Base-by-base conservation (phyloP, 2,888 invertebrate species). In the Choreutis nemorana region DNA sequence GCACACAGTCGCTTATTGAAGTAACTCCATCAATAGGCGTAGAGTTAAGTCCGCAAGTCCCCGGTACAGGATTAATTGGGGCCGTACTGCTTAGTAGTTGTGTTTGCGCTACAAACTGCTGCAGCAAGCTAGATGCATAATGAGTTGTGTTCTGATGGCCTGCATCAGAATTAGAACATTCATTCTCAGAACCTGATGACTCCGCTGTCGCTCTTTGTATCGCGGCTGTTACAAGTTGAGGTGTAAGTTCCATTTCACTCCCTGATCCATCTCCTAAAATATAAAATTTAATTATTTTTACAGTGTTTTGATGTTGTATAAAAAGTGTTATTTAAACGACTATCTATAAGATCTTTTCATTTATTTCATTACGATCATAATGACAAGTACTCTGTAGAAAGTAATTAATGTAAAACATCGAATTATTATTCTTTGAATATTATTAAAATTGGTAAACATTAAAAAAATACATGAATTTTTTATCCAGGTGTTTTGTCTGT, bases 61-160 rank as follows among this genome's bases (percentile, higher is more conserved):
- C 32, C 33, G 45, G 50, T n/a, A 70, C 64, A 18, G 68, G 47
- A 21, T 65, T 55, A 21, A 73, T 40, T n/a, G 71, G 57, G 12
- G 60, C 62, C 5, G 72, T 65, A 43, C 65, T 81, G 38, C 84
- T 86, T 15, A 89, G 58, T 53, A 86, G 75, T 58, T 89, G 88
- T 1, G 90, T 91, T 59, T 90, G 90, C 28, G 86, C 89, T 34
- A 87, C 90, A 50, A 91, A 91, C 51, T 91, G 89, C 53, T 91
- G 90, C 35, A 92, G 61, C 36, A 92, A 61, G 30, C 87, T 87
- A 9, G 89, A 88, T 34, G 89, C 86, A 55, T 89, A 87, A 48
- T 85, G 85, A 9, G 84, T 80, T 25, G 81, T 78, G 39, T 68
- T 77, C 40, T 68, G 75, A 45, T 82, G 81, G 37, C 83, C 77